These are phyloP conservation scores for Sarotherodon lohbergeri DNA, from an alignment of 2,113 vertebrate genomes.

Conservation along the genomic window DNA sequence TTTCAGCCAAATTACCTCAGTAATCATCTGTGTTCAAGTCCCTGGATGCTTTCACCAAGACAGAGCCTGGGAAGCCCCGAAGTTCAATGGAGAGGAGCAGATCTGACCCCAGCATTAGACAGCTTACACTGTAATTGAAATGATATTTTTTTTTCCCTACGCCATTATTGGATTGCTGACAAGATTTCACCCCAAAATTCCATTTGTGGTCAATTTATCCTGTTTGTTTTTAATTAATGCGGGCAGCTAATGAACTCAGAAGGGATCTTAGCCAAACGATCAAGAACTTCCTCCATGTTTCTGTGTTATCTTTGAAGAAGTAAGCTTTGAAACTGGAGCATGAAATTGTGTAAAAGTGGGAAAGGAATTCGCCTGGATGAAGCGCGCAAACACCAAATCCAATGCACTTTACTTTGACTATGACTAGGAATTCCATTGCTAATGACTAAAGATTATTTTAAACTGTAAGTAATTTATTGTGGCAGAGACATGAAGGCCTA, in stretches of 20 bases:
- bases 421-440: slow-evolving; percentile 28
- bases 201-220: slow-evolving; percentile 71
- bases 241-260: slow-evolving; percentile 63
- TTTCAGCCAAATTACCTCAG: slow-evolving; percentile 76
- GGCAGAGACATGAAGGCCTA: slow-evolving; percentile 6
- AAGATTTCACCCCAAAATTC: slow-evolving; percentile 65
- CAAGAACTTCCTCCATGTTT: slow-evolving; percentile 52
- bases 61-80: slow-evolving; percentile 53
- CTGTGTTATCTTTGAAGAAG: slow-evolving; percentile 62
- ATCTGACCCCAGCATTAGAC: slow-evolving; percentile 61
- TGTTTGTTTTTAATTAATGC: slow-evolving; percentile 76
- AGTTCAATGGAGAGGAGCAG: slow-evolving; percentile 57
- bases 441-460: slow-evolving; percentile 36
- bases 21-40: slow-evolving; percentile 71
- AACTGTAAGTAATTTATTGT: slow-evolving; percentile 32
- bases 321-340: slow-evolving; percentile 69
- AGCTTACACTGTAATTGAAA: slow-evolving; percentile 73
- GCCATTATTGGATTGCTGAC: slow-evolving; percentile 65
- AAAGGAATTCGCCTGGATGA: slow-evolving; percentile 52
- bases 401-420: slow-evolving; percentile 19
- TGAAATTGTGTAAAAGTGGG: slow-evolving; percentile 74
- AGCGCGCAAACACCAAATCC: slow-evolving; percentile 46
- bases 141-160: slow-evolving; percentile 43
- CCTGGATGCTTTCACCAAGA: slow-evolving; percentile 58
- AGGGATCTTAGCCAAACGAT: slow-evolving; percentile 58